Base-by-base conservation (phyloP, 1,140 invertebrate species). In the Steinernema khuongi region DNA sequence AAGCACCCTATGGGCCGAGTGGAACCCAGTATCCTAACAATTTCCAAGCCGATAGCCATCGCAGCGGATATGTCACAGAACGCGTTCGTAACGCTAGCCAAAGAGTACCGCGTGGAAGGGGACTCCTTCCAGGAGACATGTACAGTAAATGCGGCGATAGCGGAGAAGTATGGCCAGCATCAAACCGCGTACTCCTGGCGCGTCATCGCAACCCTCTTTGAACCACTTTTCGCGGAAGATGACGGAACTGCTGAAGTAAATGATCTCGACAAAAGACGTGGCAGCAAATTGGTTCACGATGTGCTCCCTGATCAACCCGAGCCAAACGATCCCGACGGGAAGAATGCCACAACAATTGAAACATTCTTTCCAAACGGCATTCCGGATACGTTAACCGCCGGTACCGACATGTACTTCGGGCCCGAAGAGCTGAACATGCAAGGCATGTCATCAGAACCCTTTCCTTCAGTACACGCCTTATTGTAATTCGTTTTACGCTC, bases 361-460 rank as follows among this genome's bases (percentile, higher is more conserved):
- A 11, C 11, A 22, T 60, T 60, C 19, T 60, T 60, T 26, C 50
- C 50, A 26, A 60, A 60, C 22, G 50, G 50, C 14, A 60, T 60
- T 14, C 50, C 50, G 19, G 50, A 60, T 26, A 14, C 11, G 4
- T 60, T 60, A 22, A 60, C 50, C 19, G 50, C 50, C 4, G 50
- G 50, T n/a, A 60, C 50, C 4, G 50, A 60, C 26, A 60, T 60
- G 50, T 60, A 60, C 50, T 60, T 60, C 22, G 50, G 50, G 7
- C 50, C 50, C 50, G 50, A 60, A 22, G 50, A 60, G 19, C 22
- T 60, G 14, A 60, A 60, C 26, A 14, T 60, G 4, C 50, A 60
- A 60, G 50, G 50, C 11, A 60, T 60, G 50, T 60, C 50, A 14
- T 60, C 50, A 14, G 50, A 60, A 22, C 22, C 50, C 26, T 60